Base-by-base conservation (phyloP, 2,888 invertebrate species). In the Drosophila kanekoi region DNA sequence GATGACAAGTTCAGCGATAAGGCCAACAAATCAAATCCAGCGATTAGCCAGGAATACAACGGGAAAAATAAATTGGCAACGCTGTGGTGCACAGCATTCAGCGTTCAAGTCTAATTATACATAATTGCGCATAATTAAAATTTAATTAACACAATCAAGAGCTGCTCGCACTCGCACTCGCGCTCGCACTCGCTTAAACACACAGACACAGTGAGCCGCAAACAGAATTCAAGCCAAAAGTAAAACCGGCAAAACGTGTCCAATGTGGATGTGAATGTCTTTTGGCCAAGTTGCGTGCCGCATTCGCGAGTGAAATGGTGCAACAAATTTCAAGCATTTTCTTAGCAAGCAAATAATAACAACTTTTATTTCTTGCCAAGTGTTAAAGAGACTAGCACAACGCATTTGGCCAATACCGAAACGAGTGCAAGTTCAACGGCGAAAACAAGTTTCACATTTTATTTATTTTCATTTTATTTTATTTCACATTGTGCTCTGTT, bases 71-170 rank as follows among this genome's bases (percentile, higher is more conserved):
- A 82, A 87, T 76, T 74, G 71, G 75, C 63, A 77, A 68, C 64
- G 65, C 63, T 59, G 37, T 43, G 72, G 65, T 64, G 70, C 69
- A 68, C 64, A 65, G 71, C 78, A 72, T 77, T 63, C 67, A 41
- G 78, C 69, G 49, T 57, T 57, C 45, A 62, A 73, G 65, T 69
- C 70, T 84, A 84, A 89, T 84, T 88, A 81, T 68, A 87, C 74
- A 77, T 81, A 84, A 84, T 84, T 87, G 72, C 73, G 69, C 58
- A 68, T 79, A 84, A 89, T 84, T 84, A 79, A 89, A 81, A 77
- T 81, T 85, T 84, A 84, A 89, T 87, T 89, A 84, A 84, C 79
- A 87, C 87, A 84, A 81, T 88, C 81, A 81, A 87, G 67, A 84
- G 67, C 51, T 72, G 86, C 59, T 47, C 63, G 49, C 65, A 45